Evolutionary conservation across 2,113 vertebrate species (phyloP).

Genomic region (Litocranius walleri): DNA sequence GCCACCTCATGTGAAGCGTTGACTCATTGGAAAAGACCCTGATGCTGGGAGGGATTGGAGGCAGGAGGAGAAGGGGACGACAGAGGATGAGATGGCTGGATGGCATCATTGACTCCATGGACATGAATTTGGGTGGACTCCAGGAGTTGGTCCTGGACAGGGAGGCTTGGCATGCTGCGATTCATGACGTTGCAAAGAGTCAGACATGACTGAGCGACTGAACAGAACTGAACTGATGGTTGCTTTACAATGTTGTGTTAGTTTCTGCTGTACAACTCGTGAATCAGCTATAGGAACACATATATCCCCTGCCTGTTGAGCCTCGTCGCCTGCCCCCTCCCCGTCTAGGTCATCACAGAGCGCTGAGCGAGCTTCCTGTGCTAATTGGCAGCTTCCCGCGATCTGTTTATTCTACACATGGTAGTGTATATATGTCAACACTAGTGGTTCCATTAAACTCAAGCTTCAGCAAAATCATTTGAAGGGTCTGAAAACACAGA

Average conservation of each 20-base stretch:
- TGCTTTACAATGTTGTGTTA: background rate
- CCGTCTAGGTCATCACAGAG: background rate
- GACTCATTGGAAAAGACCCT: too few relatives aligned
- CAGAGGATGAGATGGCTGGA: too few relatives aligned
- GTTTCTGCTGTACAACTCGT: background rate
- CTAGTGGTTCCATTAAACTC: background rate
- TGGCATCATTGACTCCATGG: too few relatives aligned
- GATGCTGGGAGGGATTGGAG: too few relatives aligned
- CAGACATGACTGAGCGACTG: too few relatives aligned
- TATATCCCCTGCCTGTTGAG: background rate
- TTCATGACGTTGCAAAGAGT: too few relatives aligned
- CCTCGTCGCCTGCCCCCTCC: background rate
- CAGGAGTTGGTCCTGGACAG: too few relatives aligned
- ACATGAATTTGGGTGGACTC: too few relatives aligned
- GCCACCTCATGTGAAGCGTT: too few relatives aligned
- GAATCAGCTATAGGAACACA: background rate
- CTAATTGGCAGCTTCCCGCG: background rate
- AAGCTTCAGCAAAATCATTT: background rate
- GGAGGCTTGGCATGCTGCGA: too few relatives aligned
- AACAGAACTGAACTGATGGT: too few relatives aligned
- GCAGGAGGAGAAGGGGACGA: too few relatives aligned
- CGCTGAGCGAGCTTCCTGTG: background rate
- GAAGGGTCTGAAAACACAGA: background rate
- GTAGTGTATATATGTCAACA: background rate
- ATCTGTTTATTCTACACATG: background rate